phyloP scores from a whole-genome alignment of 1,140 invertebrate genomes.

The Halesus radiatus region DNA sequence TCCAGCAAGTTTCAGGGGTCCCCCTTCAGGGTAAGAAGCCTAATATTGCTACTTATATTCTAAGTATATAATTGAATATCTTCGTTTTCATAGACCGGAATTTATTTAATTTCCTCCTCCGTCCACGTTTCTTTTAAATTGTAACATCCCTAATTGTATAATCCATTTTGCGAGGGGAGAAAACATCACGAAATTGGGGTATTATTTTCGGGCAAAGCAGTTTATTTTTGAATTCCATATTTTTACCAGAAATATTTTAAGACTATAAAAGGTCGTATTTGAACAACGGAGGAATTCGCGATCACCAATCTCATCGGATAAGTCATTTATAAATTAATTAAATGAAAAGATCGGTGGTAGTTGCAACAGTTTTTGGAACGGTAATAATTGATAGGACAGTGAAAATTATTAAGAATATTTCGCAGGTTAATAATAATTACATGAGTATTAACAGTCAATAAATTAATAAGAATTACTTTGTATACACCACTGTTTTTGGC shows the following conservation, averaged over 20 bases:
- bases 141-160: constrained; percentile 17
- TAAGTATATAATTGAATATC: not conserved
- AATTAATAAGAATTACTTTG: too few relatives aligned
- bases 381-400: too few relatives aligned
- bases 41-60: not conserved
- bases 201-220: not conserved
- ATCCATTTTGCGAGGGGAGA: constrained; percentile 19
- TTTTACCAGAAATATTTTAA: constrained; percentile 47
- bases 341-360: too few relatives aligned
- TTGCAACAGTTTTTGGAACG: too few relatives aligned
- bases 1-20: too few relatives aligned
- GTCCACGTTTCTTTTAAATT: constrained; percentile 19
- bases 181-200: constrained; percentile 36
- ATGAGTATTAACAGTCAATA: too few relatives aligned
- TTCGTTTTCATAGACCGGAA: not conserved
- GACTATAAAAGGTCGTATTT: constrained; percentile 51
- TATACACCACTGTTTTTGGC: too few relatives aligned
- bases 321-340: too few relatives aligned
- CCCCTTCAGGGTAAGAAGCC: too few relatives aligned
- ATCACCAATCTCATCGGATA: constrained; percentile 21
- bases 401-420: too few relatives aligned
- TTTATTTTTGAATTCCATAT: too few relatives aligned
- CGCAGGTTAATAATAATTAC: too few relatives aligned
- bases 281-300: constrained; percentile 45
- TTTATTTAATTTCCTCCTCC: constrained; percentile 10